Evolutionary conservation across 2,797 vertebrate genomes (phyloP).

Genomic region (Holocentrus rufus): DNA sequence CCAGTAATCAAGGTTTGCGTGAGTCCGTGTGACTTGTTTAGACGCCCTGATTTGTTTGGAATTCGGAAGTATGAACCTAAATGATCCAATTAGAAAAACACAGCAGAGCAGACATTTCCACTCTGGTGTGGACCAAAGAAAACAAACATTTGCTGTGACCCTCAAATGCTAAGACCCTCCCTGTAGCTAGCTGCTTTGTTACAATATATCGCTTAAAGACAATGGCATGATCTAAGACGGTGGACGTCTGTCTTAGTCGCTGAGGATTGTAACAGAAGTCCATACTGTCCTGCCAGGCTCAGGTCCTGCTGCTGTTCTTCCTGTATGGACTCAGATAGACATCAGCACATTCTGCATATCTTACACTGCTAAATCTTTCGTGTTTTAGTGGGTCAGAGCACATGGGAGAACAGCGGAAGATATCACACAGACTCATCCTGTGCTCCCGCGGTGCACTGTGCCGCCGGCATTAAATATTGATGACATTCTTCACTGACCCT

Average conservation of each 20-base stretch:
- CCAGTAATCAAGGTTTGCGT: no score
- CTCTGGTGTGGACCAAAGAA: no score
- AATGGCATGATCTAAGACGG: not conserved
- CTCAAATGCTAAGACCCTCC: not conserved
- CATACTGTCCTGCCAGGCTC: not conserved
- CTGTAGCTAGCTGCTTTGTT: not conserved
- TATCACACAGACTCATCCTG: constrained; percentile 38
- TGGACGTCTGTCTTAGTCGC: not conserved
- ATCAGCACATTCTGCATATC: constrained; percentile 35
- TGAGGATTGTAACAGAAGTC: not conserved
- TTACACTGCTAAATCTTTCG: constrained; percentile 18
- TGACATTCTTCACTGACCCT: constrained; percentile 18
- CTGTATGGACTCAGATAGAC: constrained; percentile 7
- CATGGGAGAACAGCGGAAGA: constrained; percentile 24
- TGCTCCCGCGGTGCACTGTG: constrained; percentile 40
- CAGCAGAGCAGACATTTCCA: no score
- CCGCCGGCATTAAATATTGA: constrained; percentile 67
- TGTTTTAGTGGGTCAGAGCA: constrained; percentile 51
- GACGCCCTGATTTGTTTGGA: no score
- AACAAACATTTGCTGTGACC: not conserved
- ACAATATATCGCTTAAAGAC: not conserved
- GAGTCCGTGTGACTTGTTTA: no score
- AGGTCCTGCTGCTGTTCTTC: constrained; percentile 1
- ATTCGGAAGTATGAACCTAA: no score
- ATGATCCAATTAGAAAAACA: no score